Conservation (phyloP, 2,113 vertebrate genomes). For the Brevimyrus niger region DNA sequence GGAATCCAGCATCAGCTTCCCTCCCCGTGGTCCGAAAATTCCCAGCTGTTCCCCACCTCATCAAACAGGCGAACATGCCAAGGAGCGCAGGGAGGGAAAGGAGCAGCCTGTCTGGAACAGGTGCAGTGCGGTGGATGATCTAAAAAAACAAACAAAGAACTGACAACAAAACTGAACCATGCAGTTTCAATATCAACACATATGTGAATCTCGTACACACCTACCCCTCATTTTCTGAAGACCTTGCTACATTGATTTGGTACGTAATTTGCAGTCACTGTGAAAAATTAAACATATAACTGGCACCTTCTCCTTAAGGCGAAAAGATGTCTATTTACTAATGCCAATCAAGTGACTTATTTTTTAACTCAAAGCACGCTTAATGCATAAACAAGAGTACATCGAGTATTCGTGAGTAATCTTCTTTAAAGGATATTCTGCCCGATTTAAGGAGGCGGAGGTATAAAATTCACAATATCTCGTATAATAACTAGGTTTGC, state of each 20-base stretch:
- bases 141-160: conserved; percentile 1
- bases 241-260: not conserved
- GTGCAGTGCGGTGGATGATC: conserved; percentile 5
- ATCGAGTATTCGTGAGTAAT: not conserved
- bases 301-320: not conserved
- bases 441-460: not conserved
- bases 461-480: not conserved
- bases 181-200: not conserved
- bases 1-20: not conserved
- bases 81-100: not conserved
- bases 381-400: not conserved
- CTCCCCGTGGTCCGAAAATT: not conserved
- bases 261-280: not conserved
- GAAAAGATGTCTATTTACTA: not conserved
- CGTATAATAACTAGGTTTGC: not conserved
- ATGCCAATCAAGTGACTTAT: not conserved
- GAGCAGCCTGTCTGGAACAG: conserved; percentile 5
- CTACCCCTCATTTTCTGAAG: not conserved
- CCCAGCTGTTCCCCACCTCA: not conserved
- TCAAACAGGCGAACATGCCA: not conserved
- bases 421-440: not conserved
- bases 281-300: not conserved
- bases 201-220: not conserved
- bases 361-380: not conserved
- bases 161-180: conserved; percentile 1